These are phyloP conservation scores for Lasius fuliginosus DNA, from an alignment of 2,888 invertebrate species.

Conservation along the genomic window DNA sequence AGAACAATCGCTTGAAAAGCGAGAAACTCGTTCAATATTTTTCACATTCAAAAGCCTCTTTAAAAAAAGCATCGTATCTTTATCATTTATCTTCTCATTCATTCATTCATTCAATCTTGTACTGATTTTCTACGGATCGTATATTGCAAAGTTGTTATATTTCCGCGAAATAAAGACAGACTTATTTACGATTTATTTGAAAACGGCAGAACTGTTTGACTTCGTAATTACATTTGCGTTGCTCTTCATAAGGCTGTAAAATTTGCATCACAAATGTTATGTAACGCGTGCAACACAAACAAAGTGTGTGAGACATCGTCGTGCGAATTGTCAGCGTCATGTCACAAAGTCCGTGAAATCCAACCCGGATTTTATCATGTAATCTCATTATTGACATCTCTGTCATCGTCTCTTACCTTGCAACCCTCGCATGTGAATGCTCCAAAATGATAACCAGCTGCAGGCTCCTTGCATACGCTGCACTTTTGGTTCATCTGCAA, in stretches of 20 bases:
- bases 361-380: slow-evolving; percentile 1
- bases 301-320: slow-evolving; percentile 5
- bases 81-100: not conserved
- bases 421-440: slow-evolving; percentile 86
- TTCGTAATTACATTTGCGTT: slow-evolving; percentile 21
- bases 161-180: not conserved
- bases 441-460: slow-evolving; percentile 85
- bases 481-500: slow-evolving; percentile 86
- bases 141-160: not conserved
- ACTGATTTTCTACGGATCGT: not conserved
- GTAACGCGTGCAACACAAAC: slow-evolving; percentile 21
- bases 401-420: slow-evolving; percentile 81
- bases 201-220: slow-evolving; percentile 16
- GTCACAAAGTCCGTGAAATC: slow-evolving; percentile 27
- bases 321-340: slow-evolving; percentile 30
- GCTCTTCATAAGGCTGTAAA: slow-evolving; percentile 19
- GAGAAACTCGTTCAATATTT: not conserved
- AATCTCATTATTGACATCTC: not conserved
- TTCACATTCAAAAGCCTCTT: not conserved
- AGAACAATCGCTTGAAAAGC: not conserved
- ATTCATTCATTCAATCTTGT: not conserved
- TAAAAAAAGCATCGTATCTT: not conserved
- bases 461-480: slow-evolving; percentile 85
- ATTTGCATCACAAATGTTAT: slow-evolving; percentile 49
- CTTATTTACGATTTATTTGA: not conserved